phyloP scores from a whole-genome alignment of 2,797 vertebrate species.

The Gallirallus australis region DNA sequence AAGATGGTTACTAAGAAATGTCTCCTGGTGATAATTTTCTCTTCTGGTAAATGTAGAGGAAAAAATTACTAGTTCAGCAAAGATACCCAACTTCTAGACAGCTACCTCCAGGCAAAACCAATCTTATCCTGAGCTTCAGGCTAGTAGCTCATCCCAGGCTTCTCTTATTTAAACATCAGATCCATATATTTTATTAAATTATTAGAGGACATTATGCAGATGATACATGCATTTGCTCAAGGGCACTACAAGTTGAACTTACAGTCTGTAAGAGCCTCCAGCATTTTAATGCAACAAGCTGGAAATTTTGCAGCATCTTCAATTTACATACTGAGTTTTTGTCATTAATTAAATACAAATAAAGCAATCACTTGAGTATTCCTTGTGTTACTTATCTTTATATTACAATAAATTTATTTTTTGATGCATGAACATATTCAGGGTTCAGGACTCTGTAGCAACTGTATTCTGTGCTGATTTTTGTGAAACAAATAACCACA shows the following conservation, averaged over 20 bases:
- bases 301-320: not conserved
- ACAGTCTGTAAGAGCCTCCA: not conserved
- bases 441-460: not conserved
- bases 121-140: constrained; percentile 7
- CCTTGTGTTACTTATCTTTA: not conserved
- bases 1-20: not conserved
- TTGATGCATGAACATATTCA: not conserved
- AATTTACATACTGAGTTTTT: not conserved
- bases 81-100: not conserved
- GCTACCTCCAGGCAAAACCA: not conserved
- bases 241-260: not conserved
- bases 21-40: not conserved
- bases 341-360: not conserved
- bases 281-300: not conserved
- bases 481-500: not conserved
- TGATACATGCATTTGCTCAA: not conserved
- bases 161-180: not conserved
- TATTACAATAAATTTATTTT: not conserved
- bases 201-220: not conserved
- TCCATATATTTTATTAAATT: not conserved
- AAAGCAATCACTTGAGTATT: not conserved
- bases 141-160: not conserved
- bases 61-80: not conserved
- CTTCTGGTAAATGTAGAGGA: not conserved
- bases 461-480: not conserved